Evolutionary conservation across 2,797 vertebrate genomes (phyloP), one percentile per base, ranked within the genome.

Genomic region (Sternotherus odoratus): DNA sequence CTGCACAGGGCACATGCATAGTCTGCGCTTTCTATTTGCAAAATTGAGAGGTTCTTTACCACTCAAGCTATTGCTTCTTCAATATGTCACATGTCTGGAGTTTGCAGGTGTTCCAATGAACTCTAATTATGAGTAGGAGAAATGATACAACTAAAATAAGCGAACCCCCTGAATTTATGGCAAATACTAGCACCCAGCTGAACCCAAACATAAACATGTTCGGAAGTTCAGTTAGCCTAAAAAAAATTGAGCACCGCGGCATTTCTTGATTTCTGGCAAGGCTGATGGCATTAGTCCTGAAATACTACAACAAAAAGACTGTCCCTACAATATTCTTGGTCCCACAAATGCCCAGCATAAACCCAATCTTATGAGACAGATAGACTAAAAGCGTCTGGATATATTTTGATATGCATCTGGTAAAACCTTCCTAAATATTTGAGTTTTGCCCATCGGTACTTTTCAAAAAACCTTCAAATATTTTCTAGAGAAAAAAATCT

Each of bases 1-100:
- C 89, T 79, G 89, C 87, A 90, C 90, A 83, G 82, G 95, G 92
- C 95, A 96, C 91, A 92, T 86, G 89, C 95, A 86, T 87, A 91
- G 86, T 95, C 88, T 49, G 54, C 93, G 91, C 88, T 96, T 69
- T 39, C 63, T 39, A 91, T 96, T 97, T 95, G 95, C 95, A 95
- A 93, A 97, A 86, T 77, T 93, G 93, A 92, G 94, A 93, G 93
- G 94, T 95, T 94, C 82, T 91, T 96, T 96, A 92, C 92, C 85
- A 86, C 77, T 93, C 81, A 81, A 85, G 87, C 92, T 94, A 94
- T 94, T 93, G 86, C 89, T 95, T 95, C 63, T 93, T 95, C 92
- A 80, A 85, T 95, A 93, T 74, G 43, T 69, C 39, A 5, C 66
- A 69, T 39, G 10, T 23, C 89, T 89, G 46, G 60, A 95, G 87